Evolutionary conservation across 2,113 vertebrate genomes (phyloP), one percentile per base, ranked within the genome.

Genomic region (Scytalopus superciliaris): DNA sequence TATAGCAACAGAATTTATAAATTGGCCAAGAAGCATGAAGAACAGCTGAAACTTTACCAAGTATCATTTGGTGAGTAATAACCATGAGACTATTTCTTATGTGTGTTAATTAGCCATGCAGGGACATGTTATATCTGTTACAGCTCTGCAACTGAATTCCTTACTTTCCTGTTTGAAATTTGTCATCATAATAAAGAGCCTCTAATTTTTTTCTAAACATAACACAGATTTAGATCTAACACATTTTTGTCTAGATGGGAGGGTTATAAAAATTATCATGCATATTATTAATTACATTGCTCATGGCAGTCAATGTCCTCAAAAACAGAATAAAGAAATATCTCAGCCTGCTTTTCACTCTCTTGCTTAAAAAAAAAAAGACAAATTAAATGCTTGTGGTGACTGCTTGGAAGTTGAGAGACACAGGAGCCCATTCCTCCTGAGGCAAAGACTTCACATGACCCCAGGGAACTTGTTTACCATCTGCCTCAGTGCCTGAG

Each of bases 51-150:
- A 91, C 75, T 16, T 27, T 97, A 98, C 12, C 7, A 76, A 21
- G 98, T 99, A 53, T 99, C 98, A 3, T 99, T 99, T 94, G 99
- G 99, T 99, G 91, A 98, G 99, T 97, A 91, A 64, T 9, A 70
- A 13, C 57, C 19, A 59, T 39, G 33, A n/a, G 14, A 50, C 13
- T 62, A 7, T 86, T 66, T 66, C 52, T 66, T 42, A 40, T 3
- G 4, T 49, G 40, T 1, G 12, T 49, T 70, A 78, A 77, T 80
- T 83, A 80, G 39, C 18, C 5, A 0, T 59, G 40, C 39, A 64
- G 30, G 18, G 39, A 59, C 33, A 10, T 1, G 2, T 50, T 70
- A 6, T 56, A 63, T 56, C 33, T 79, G 23, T 70, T 56, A 40
- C 1, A 87, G 19, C 62, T 82, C 66, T 76, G 77, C 45, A 72